Conservation (phyloP, 2,888 invertebrate species). For the Eubasilissa splendida region DNA sequence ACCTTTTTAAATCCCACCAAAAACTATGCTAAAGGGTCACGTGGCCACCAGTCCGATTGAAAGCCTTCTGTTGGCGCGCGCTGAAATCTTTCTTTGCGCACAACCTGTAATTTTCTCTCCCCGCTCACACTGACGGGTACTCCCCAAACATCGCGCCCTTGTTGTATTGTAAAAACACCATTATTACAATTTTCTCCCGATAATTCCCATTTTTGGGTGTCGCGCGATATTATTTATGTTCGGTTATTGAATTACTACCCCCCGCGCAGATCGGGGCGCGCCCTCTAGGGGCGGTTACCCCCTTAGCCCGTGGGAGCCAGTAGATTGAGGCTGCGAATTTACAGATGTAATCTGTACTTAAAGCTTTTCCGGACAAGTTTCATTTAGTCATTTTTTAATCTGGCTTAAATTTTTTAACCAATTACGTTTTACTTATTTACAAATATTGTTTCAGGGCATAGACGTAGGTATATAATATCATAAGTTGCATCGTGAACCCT, state of each 20-base stretch:
- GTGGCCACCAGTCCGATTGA: conserved; percentile 25
- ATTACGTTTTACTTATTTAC: too few relatives aligned
- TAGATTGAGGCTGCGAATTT: too few relatives aligned
- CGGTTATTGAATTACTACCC: conserved; percentile 49
- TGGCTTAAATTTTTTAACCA: too few relatives aligned
- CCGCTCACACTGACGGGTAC: conserved; percentile 1
- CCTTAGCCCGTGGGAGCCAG: conserved; percentile 16
- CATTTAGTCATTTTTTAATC: too few relatives aligned
- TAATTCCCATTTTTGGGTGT: conserved; percentile 34
- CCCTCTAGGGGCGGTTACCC: conserved; percentile 17
- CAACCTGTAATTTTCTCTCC: conserved; percentile 53
- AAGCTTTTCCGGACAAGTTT: too few relatives aligned
- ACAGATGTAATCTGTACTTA: too few relatives aligned
- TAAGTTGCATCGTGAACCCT: too few relatives aligned
- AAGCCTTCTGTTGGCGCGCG: conserved; percentile 18
- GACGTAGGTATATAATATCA: too few relatives aligned
- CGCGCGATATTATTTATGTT: conserved; percentile 42
- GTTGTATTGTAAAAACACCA: conserved; percentile 36
- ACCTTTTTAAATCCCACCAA: not conserved
- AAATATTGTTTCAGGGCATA: too few relatives aligned
- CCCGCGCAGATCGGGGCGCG: conserved; percentile 1
- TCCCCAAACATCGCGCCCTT: conserved; percentile 43
- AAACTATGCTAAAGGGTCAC: conserved; percentile 25
- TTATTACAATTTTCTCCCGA: conserved; percentile 45
- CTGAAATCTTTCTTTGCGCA: conserved; percentile 32